Evolutionary conservation across 2,888 invertebrate species (phyloP), one percentile per base, ranked within the genome.

Genomic region (Melieria crassipennis): DNA sequence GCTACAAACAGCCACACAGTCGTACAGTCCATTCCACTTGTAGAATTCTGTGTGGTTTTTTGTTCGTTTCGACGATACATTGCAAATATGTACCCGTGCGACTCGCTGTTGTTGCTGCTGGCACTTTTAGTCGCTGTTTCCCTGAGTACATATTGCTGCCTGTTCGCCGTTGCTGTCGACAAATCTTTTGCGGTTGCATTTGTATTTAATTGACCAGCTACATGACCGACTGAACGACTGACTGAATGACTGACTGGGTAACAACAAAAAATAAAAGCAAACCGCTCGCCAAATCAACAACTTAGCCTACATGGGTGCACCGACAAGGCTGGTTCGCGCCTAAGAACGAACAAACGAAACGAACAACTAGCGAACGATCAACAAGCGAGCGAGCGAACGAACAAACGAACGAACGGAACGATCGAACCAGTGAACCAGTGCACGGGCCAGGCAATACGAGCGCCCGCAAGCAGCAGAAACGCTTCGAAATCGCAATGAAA

Each of bases 151-250:
- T 60, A 60, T 60, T 30, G 30, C 30, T 30, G 30, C 30, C 30
- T 30, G 30, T 30, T 30, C 30, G 30, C 30, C 30, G 30, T 30
- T 30, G 30, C 30, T 30, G 30, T 30, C 30, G 30, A 30, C 30
- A 30, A 30, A 30, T 30, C 30, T 30, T 30, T 30, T 30, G 50
- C 11, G 7, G 50, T 50, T 50, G 45, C 13, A 10, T 62, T 7
- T 16, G 62, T 62, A 47, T 47, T 45, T 30, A 46, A 47, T 16
- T 13, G 50, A 42, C n/a, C 47, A 47, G 48, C 16, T 47, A 47
- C 46, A n/a, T 47, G 47, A 48, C 62, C 45, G 62, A 62, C 46
- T 47, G 16, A 62, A 13, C 10, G 62, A 62, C 62, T 47, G 46
- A 47, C 16, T 47, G 63, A n/a, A 30, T 7, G 52, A 52, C 52